phyloP scores from a whole-genome alignment of 2,113 vertebrate genomes.

The Dasyprocta punctata region DNA sequence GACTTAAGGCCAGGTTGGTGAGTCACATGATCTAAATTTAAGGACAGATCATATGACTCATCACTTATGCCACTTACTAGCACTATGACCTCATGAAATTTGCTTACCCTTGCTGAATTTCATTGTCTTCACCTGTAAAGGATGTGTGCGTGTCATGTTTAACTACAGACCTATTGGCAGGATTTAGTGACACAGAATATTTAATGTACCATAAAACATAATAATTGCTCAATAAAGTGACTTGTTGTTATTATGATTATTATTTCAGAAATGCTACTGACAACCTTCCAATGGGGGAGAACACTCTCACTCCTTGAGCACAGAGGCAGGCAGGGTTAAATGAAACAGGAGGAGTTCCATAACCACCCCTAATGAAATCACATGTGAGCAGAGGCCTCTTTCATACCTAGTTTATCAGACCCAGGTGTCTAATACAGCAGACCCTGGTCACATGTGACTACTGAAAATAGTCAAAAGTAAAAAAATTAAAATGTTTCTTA shows the following conservation, averaged over 20 bases:
- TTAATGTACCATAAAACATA: background rate
- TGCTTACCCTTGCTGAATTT: background rate
- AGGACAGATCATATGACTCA: background rate
- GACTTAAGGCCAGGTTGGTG: background rate
- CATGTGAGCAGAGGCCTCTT: background rate
- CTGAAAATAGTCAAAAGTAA: background rate
- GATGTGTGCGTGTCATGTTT: background rate
- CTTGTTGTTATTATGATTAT: background rate
- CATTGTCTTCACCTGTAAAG: background rate
- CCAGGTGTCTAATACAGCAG: fast-evolving
- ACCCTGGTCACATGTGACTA: background rate
- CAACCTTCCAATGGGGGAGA: background rate
- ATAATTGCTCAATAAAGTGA: conserved; percentile 14
- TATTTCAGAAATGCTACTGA: background rate
- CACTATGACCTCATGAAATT: background rate
- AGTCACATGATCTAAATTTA: background rate
- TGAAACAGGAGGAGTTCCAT: background rate
- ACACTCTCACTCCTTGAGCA: background rate
- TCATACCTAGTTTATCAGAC: background rate
- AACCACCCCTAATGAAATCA: background rate
- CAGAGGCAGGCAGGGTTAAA: background rate
- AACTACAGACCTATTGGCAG: background rate
- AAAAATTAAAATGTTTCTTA: background rate
- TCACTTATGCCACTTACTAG: background rate
- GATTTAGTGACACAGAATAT: background rate